Base-by-base conservation (phyloP, 2,888 invertebrate genomes). In the Cheiracanthium punctorium region DNA sequence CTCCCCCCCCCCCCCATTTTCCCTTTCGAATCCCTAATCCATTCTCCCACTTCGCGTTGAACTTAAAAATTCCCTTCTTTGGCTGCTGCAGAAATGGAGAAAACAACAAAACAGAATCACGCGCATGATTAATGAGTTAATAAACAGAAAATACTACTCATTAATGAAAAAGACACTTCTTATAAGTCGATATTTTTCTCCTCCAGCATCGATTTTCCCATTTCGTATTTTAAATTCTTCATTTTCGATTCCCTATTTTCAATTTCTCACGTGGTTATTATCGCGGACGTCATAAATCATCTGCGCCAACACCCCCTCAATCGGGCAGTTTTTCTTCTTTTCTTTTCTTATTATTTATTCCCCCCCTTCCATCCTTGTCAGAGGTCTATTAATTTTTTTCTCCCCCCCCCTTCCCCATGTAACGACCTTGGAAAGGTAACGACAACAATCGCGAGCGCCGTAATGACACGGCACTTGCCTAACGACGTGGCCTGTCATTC, bases 371-470 rank as follows among this genome's bases (percentile, higher is more conserved):
- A 37, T 10, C 10, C 14, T n/a, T 48, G 48, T 17, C 48, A 17
- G 2, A 48, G 17, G 2, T 48, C 48, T 48, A 48, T 48, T 48
- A 48, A 48, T 48, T 17, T 48, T 48, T 37, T 37, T 37, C 37
- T 10, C 10, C 10, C 37, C 4, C 10, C 37, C 10, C 37, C 37
- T 37, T 37, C 24, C 24, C 24, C 24, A 24, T 58, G 58, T 58
- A 58, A 58, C 58, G 58, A 58, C 24, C 58, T 58, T 58, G 24
- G 58, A 20, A 24, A 24, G 58, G 58, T 58, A 58, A 58, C 58
- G 58, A 58, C 58, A 58, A 58, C 58, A 58, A 24, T 58, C 58
- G 24, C 12, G 58, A 24, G 4, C 4, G 5, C 24, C 58, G 20
- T 58, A 58, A 58, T 58, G 58, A 58, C 58, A 24, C 24, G 24